Evolutionary conservation across 2,797 vertebrate species (phyloP).

Genomic region (Champsocephalus esox): DNA sequence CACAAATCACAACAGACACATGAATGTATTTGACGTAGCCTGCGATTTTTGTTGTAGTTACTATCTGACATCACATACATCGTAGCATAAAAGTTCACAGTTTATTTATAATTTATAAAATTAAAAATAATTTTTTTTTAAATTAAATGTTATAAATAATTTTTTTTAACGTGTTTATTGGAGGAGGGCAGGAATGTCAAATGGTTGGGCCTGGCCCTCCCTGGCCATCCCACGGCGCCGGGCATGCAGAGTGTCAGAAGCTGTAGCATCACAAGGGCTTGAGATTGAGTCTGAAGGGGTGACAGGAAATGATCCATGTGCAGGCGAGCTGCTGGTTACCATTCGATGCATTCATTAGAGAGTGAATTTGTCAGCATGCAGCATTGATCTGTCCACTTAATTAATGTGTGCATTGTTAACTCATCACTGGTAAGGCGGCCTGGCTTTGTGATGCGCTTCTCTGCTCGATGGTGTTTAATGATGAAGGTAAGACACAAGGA

Average conservation of each 20-base stretch:
- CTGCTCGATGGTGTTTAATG: conserved; percentile 29
- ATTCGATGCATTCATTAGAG: conserved; percentile 52
- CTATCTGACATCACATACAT: no score
- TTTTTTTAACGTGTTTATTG: no score
- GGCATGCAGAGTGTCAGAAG: conserved; percentile 9
- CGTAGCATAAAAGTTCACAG: no score
- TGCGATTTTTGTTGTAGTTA: no score
- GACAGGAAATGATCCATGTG: conserved; percentile 43
- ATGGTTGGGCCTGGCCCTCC: no score
- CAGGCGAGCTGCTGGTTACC: conserved; percentile 25
- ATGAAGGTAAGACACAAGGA: conserved; percentile 12
- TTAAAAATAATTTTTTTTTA: no score
- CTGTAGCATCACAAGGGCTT: conserved; percentile 34
- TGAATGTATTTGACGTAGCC: no score
- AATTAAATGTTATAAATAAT: no score
- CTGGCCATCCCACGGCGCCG: no score
- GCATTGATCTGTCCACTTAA: conserved; percentile 56
- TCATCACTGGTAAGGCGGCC: conserved; percentile 10
- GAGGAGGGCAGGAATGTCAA: no score
- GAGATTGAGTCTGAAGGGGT: conserved; percentile 21
- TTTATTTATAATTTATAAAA: no score
- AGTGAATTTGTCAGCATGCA: conserved; percentile 46
- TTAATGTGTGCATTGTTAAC: conserved; percentile 56
- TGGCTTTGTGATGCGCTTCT: conserved; percentile 25
- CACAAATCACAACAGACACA: no score